phyloP scores from a whole-genome alignment of 2,113 vertebrate genomes.

The Stegastes partitus region DNA sequence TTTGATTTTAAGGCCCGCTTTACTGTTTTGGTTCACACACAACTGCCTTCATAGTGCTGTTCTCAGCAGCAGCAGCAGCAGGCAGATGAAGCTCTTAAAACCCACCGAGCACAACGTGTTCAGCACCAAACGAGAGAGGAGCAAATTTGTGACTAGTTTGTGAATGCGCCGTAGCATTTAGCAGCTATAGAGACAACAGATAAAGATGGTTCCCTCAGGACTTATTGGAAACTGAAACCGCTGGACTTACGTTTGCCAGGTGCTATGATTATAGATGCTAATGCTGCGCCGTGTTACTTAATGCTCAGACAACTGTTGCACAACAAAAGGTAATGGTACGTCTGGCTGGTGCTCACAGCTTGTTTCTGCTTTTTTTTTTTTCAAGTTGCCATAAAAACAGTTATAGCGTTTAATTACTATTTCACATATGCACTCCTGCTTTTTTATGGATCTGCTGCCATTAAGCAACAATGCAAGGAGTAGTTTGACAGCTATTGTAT shows the following conservation, averaged over 20 bases:
- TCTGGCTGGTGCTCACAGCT: too few relatives aligned
- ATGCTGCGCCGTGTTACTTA: neutral
- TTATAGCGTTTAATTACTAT: too few relatives aligned
- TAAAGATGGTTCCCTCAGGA: neutral
- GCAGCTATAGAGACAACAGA: neutral
- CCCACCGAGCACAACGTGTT: neutral
- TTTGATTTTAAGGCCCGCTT: constrained; percentile 6
- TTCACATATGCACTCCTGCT: too few relatives aligned
- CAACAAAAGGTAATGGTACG: too few relatives aligned
- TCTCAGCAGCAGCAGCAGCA: constrained; percentile 16
- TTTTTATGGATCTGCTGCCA: too few relatives aligned
- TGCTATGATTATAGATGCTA: neutral
- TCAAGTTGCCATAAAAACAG: too few relatives aligned
- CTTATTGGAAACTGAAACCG: neutral
- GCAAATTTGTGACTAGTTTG: neutral
- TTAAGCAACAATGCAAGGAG: too few relatives aligned
- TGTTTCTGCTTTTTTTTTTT: too few relatives aligned
- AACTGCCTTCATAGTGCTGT: constrained; percentile 11
- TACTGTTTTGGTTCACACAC: constrained; percentile 15
- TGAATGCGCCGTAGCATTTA: neutral
- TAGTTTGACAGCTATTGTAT: too few relatives aligned
- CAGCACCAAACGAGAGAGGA: neutral
- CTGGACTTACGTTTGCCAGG: neutral
- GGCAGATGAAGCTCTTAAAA: constrained; percentile 11
- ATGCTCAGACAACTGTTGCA: neutral